phyloP scores from a whole-genome alignment of 2,888 invertebrate genomes.

The Phaonia tiefii region DNA sequence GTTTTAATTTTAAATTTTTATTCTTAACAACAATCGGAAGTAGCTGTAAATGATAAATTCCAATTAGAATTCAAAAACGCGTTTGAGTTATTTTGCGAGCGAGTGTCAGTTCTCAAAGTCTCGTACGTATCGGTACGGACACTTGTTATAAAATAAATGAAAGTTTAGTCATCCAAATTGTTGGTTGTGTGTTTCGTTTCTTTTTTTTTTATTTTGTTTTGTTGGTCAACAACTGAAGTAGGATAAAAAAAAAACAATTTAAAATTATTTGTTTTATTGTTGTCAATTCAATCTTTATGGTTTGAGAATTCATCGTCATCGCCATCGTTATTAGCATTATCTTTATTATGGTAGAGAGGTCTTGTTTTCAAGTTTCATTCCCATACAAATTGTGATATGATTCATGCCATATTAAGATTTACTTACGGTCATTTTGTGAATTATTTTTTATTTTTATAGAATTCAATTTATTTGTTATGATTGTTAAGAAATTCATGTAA shows the following conservation, averaged over 20 bases:
- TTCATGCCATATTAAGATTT: slow-evolving; percentile 18
- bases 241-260: slow-evolving; percentile 14
- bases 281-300: slow-evolving; percentile 13
- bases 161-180: slow-evolving; percentile 36
- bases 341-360: neutral
- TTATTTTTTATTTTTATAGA: no score
- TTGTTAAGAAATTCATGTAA: neutral
- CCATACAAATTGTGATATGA: slow-evolving; percentile 13
- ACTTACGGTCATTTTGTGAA: neutral
- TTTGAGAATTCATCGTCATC: neutral
- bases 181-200: no score
- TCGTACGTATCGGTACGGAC: no score
- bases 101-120: no score
- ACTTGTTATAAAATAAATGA: slow-evolving; percentile 41
- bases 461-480: no score
- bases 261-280: neutral
- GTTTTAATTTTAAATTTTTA: neutral
- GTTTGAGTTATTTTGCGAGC: neutral
- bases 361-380: no score
- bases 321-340: neutral
- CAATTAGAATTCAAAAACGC: slow-evolving; percentile 24
- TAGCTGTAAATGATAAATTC: slow-evolving; percentile 57
- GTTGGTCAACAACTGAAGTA: slow-evolving; percentile 25
- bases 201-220: no score
- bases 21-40: slow-evolving; percentile 57